Conservation (phyloP, 1,140 invertebrate genomes). For the Drosophila novamexicana region DNA sequence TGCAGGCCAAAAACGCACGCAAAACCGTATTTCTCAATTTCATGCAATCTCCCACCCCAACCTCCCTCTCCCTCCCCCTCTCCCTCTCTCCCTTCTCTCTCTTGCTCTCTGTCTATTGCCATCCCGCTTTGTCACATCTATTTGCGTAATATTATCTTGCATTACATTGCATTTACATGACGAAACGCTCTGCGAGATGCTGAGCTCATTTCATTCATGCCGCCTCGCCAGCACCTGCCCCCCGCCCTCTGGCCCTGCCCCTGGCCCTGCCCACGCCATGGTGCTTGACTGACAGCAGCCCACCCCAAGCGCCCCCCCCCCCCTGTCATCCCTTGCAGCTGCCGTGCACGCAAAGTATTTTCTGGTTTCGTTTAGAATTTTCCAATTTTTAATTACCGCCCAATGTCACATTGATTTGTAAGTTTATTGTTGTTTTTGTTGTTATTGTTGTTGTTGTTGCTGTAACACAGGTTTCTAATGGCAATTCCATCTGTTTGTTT, state of each 20-base stretch:
- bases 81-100: constrained; percentile 1
- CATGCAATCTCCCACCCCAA: constrained; percentile 29
- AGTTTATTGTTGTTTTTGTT: constrained; percentile 2
- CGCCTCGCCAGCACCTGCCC: constrained; percentile 22
- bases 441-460: constrained; percentile 4
- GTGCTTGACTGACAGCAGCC: too few species aligned
- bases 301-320: background rate
- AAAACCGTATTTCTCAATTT: constrained; percentile 46
- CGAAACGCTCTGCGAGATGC: constrained; percentile 28
- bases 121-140: constrained; percentile 34
- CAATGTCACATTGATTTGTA: constrained; percentile 64
- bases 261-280: too few species aligned
- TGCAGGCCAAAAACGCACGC: constrained; percentile 22
- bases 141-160: constrained; percentile 25
- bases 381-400: constrained; percentile 66
- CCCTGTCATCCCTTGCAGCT: background rate
- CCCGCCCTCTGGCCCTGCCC: background rate
- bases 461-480: constrained; percentile 35
- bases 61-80: constrained; percentile 1
- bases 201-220: constrained; percentile 72
- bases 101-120: constrained; percentile 2
- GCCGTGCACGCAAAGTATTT: background rate
- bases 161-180: constrained; percentile 24
- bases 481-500: constrained; percentile 17
- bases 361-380: constrained; percentile 44